A percentile compares a stretch with the other conserved stretches of the same genome.
Conservation (phyloP, 1,140 invertebrate genomes). For the Danaus melanippus region DNA sequence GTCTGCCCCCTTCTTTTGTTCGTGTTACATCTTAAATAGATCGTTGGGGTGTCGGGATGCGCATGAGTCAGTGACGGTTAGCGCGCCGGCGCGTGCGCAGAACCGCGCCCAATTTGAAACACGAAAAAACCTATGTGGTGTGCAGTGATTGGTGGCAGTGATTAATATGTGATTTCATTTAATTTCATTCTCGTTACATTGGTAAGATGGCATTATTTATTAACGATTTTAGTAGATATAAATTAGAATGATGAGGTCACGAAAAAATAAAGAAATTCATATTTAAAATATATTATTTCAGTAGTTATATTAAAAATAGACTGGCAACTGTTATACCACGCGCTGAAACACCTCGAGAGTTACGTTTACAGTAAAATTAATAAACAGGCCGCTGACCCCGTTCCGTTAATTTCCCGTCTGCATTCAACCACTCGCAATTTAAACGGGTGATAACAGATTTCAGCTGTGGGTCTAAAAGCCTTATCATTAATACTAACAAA, state of each 20-base stretch:
- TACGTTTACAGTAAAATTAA: constrained; percentile 20
- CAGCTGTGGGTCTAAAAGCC: constrained; percentile 1
- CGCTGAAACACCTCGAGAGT: constrained; percentile 9
- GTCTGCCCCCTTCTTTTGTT: constrained; percentile 65
- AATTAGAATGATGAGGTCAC: too few species aligned
- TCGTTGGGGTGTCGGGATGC: constrained; percentile 53
- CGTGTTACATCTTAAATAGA: constrained; percentile 67
- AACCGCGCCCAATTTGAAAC: constrained; percentile 26
- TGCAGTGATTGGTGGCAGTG: constrained; percentile 21
- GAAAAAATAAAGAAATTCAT: too few species aligned
- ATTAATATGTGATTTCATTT: constrained; percentile 11
- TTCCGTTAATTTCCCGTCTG: constrained; percentile 21
- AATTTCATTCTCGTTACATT: too few species aligned
- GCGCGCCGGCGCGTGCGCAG: constrained; percentile 51
- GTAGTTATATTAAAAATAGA: too few species aligned
- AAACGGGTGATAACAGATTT: constrained; percentile 9
- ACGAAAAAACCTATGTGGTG: constrained; percentile 18
- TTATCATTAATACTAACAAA: too few species aligned
- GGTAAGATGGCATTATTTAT: too few species aligned
- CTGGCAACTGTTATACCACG: too few species aligned
- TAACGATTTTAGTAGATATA: too few species aligned
- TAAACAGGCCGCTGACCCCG: constrained; percentile 20
- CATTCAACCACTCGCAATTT: too few species aligned
- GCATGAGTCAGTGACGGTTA: constrained; percentile 59
- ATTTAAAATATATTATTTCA: too few species aligned